Base-by-base conservation (phyloP, 1,140 invertebrate species). In the Parapsyche elsis region DNA sequence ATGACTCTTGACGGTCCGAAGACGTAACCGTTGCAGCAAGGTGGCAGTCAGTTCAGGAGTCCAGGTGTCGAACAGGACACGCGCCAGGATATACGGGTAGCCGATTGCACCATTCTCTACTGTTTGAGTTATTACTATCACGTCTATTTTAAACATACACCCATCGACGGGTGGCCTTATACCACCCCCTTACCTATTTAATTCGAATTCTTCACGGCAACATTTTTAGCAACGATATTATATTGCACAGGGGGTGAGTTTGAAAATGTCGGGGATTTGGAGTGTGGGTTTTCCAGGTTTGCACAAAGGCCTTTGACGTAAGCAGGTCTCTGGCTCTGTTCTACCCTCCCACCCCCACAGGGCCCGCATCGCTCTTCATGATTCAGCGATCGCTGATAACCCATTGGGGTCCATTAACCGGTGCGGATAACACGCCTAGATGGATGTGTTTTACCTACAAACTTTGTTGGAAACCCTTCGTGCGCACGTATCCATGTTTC, bases 301-400 rank as follows among this genome's bases (percentile, higher is more conserved):
- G 5, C 75, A 59, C 75, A 77, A 77, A 77, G 57, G 75, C 57
- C 75, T 77, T 77, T 77, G 75, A 77, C 75, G 75, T 77, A 77
- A 77, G 75, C 75, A 64, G 57, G 75, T 64, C 24, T 57, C 12
- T 23, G 14, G 46, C 14, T 21, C 73, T 49, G 30, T 23, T 21
- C 21, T 1, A 49, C 74, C 74, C 74, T 19, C 9, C 49, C 57
- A 9, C 57, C 74, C 53, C 49, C 21, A 38, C 30, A 7, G 26
- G 5, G 38, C 75, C 75, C 75, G 75, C 75, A 77, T 77, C 59
- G 21, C 75, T 77, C 75, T 77, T 77, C 75, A 77, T 77, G 75
- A 77, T 77, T 77, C 75, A 77, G 75, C 75, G 75, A 77, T 77
- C 21, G 75, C 75, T 77, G 75, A 77, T 77, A 77, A 77, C 75